Evolutionary conservation across 2,797 vertebrate genomes (phyloP).

Genomic region (Danio albolineatus): DNA sequence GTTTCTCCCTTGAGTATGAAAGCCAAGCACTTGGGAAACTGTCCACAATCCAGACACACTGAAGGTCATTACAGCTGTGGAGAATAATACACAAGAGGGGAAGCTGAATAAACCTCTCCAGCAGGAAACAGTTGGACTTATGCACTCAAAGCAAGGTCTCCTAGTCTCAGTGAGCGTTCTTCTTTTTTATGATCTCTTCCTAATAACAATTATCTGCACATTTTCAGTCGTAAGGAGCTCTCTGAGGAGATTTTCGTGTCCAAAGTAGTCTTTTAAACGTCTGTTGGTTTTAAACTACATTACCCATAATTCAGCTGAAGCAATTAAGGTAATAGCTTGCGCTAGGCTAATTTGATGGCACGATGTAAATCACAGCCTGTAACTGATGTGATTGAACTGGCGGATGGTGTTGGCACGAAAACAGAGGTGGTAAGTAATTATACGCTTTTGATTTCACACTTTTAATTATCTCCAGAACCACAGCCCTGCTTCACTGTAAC

Average conservation of each 20-base stretch:
- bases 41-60: neutral
- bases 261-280: neutral
- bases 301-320: slow-evolving; percentile 1
- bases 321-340: slow-evolving; percentile 29
- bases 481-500: neutral
- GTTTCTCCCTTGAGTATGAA: neutral
- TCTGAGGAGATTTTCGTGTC: slow-evolving; percentile 2
- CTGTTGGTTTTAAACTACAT: slow-evolving; percentile 32
- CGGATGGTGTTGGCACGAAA: slow-evolving; percentile 1
- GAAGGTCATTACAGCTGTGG: slow-evolving; percentile 2
- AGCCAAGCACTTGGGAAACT: neutral
- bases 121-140: neutral
- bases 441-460: neutral
- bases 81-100: neutral
- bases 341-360: neutral
- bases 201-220: neutral
- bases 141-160: slow-evolving; percentile 6
- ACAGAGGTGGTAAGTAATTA: slow-evolving; percentile 10
- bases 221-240: neutral
- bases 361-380: slow-evolving; percentile 15
- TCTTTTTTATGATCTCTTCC: neutral
- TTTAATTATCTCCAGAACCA: neutral
- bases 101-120: neutral
- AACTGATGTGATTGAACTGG: slow-evolving; percentile 4
- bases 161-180: neutral